phyloP scores from a whole-genome alignment of 2,888 invertebrate genomes.

The Sarcophaga rosellei region DNA sequence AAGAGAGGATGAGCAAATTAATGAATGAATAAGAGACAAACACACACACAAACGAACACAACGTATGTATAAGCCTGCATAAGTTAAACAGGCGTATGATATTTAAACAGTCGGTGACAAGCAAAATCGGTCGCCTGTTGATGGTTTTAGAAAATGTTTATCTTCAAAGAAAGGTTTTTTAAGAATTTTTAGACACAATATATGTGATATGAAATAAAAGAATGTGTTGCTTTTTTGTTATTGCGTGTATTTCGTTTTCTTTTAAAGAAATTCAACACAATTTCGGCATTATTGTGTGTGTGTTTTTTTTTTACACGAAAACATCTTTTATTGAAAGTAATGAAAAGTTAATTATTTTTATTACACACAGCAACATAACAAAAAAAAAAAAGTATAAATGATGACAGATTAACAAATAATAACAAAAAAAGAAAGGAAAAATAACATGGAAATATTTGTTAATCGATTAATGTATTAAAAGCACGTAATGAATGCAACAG shows the following conservation, averaged over 20 bases:
- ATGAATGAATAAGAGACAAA: not conserved
- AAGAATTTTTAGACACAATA: no score
- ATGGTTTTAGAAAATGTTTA: not conserved
- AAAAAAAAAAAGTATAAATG: not conserved
- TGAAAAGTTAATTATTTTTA: slow-evolving; percentile 34
- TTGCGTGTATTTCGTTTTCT: not conserved
- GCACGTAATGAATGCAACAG: not conserved
- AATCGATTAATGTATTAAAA: slow-evolving; percentile 16
- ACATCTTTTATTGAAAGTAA: not conserved
- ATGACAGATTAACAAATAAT: slow-evolving; percentile 20
- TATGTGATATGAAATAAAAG: not conserved
- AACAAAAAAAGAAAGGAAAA: not conserved
- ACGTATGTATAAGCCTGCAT: not conserved
- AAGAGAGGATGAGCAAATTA: not conserved
- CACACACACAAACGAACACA: not conserved
- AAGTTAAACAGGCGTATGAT: not conserved
- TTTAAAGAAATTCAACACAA: not conserved
- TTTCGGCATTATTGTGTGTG: not conserved
- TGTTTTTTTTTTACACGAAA: not conserved
- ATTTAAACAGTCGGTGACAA: not conserved
- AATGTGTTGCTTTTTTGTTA: not conserved
- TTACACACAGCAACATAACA: not conserved
- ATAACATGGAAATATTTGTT: not conserved
- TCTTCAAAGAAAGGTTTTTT: not conserved
- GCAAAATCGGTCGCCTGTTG: not conserved